phyloP scores from a whole-genome alignment of 2,113 vertebrate genomes.

The Zingel zingel region DNA sequence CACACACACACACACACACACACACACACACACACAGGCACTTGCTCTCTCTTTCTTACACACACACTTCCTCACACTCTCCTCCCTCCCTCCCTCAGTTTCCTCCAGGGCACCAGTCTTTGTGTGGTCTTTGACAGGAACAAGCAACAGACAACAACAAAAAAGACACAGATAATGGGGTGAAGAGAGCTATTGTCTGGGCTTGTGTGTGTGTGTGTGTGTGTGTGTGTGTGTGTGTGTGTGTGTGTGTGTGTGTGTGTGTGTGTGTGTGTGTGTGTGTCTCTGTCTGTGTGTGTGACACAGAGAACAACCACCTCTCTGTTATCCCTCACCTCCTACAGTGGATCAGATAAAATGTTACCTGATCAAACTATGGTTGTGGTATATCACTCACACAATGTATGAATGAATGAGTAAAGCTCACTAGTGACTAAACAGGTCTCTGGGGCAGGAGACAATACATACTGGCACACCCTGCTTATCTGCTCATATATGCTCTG shows the following conservation, averaged over 20 bases:
- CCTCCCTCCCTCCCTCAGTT: background rate
- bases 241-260: conserved; percentile 26
- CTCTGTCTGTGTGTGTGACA: background rate
- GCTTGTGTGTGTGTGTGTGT: conserved; percentile 49
- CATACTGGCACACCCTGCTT: conserved; percentile 18
- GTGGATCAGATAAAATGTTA: conserved; percentile 46
- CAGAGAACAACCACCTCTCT: conserved; percentile 46
- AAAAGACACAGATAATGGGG: conserved; percentile 50
- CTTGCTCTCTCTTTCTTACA: conserved; percentile 17
- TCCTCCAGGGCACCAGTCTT: conserved; percentile 61
- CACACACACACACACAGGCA: conserved; percentile 57
- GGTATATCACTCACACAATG: background rate
- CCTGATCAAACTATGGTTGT: conserved; percentile 39
- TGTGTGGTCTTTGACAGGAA: conserved; percentile 65
- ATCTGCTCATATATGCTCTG: conserved; percentile 15
- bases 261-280: conserved; percentile 7
- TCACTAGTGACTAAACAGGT: conserved; percentile 36
- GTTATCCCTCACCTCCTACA: conserved; percentile 44
- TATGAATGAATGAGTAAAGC: conserved; percentile 23
- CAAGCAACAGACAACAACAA: background rate
- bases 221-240: conserved; percentile 7
- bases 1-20: conserved; percentile 53
- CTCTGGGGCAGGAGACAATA: conserved; percentile 26
- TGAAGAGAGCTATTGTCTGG: conserved; percentile 60
- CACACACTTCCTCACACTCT: conserved; percentile 15